phyloP scores from a whole-genome alignment of 1,140 invertebrate genomes.

The Vanessa atalanta region DNA sequence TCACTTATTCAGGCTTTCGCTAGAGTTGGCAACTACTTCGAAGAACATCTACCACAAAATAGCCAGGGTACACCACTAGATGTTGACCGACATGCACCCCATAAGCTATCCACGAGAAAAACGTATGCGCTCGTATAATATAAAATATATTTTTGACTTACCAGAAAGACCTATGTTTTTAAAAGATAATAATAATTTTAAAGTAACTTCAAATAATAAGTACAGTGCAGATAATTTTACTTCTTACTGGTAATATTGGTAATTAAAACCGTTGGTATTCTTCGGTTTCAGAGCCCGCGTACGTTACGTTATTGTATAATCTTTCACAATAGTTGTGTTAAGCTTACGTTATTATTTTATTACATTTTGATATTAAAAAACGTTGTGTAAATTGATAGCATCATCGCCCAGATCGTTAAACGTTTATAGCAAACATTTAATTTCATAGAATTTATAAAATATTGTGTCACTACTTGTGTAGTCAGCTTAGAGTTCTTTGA shows the following conservation, averaged over 20 bases:
- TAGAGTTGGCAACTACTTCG: too few relatives aligned
- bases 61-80: too few relatives aligned
- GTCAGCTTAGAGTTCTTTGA: not conserved
- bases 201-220: not conserved
- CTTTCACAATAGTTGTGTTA: not conserved
- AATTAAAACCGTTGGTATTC: not conserved
- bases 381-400: not conserved
- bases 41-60: too few relatives aligned
- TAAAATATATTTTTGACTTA: too few relatives aligned
- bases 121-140: too few relatives aligned
- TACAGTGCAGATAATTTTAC: not conserved
- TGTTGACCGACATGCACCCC: too few relatives aligned
- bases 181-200: too few relatives aligned
- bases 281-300: not conserved
- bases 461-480: not conserved
- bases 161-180: too few relatives aligned
- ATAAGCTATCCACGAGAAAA: too few relatives aligned
- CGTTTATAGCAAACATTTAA: conserved; percentile 5
- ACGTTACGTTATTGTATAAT: not conserved
- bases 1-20: too few relatives aligned
- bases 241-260: not conserved
- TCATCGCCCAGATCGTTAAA: not conserved
- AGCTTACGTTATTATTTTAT: conserved; percentile 13
- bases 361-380: not conserved
- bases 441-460: not conserved